Base-by-base conservation (phyloP, 2,113 vertebrate genomes). In the Mobula hypostoma region DNA sequence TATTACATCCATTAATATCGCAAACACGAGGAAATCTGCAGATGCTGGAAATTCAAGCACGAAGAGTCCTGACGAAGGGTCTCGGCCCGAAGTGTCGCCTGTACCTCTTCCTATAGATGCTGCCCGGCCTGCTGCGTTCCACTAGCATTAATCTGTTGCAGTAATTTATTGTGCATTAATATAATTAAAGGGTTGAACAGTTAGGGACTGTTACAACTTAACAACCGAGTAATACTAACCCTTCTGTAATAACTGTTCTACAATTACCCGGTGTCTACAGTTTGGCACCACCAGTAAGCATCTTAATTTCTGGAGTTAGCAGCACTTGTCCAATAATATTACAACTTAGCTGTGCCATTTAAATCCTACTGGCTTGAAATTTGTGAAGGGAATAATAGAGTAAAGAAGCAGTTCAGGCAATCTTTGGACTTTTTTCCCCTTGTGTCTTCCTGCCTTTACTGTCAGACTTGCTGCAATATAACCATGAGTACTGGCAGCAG, bases 81-180 rank as follows among this genome's bases (percentile, higher is more conserved):
- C 36, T 36, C 0, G 36, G 36, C 36, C 36, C 36, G 36, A 36
- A 36, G 36, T 0, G 36, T 36, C 36, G 36, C 36, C 36, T 36
- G 36, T 36, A 36, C 36, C 36, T 36, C 36, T 36, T 36, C 36
- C 36, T 36, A 36, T 36, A 36, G 36, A 36, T 36, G 36, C 36
- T 36, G 36, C 36, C 36, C 36, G 36, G 36, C 36, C 36, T 36
- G 36, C 36, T 36, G 36, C 36, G 36, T 36, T 36, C 36, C 36
- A 36, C 36, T 36, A 36, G 36, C 19, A 24, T 72, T 72, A 70
- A 72, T 72, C 36, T 24, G 61, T 27, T 92, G n/a, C 90, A 92
- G 68, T 19, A 92, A 92, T 92, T 92, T 27, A 92, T 24, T 92
- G 68, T 74, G 68, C 21, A 72, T 92, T 61, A 72, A 70, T 40